Conservation (phyloP, 2,113 vertebrate genomes). For the Misgurnus mizolepis region DNA sequence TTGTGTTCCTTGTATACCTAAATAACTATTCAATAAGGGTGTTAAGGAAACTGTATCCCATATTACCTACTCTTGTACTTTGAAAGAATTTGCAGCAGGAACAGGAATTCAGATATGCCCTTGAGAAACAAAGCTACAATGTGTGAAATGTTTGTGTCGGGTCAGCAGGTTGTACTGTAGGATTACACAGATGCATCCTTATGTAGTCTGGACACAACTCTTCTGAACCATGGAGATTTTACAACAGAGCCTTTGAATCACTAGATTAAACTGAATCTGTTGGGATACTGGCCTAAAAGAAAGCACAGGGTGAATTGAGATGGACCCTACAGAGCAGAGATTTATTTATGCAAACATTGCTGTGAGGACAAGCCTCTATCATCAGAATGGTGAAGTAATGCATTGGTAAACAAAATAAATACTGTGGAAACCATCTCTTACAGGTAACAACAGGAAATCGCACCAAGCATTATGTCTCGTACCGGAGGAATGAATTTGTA, state of each 20-base stretch:
- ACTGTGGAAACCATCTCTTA: constrained; percentile 9
- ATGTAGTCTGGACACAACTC: neutral
- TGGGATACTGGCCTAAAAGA: neutral
- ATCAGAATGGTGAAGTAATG: neutral
- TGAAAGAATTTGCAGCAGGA: neutral
- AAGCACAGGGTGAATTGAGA: neutral
- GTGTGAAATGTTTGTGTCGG: constrained; percentile 2
- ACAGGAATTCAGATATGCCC: constrained; percentile 21
- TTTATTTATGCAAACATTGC: constrained; percentile 1
- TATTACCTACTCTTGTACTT: neutral
- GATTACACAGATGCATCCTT: neutral
- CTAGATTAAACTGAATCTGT: neutral
- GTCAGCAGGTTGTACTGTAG: neutral
- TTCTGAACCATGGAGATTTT: neutral
- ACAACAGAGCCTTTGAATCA: neutral
- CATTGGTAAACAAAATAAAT: constrained; percentile 1
- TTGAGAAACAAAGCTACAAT: constrained; percentile 6
- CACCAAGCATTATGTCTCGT: constrained; percentile 90
- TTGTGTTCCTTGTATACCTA: too few species aligned
- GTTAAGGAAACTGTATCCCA: neutral
- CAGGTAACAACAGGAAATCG: constrained; percentile 86
- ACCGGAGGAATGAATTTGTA: constrained; percentile 82
- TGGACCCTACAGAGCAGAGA: neutral
- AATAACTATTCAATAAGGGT: too few species aligned
- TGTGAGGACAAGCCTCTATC: neutral